Base-by-base conservation (phyloP, 2,113 vertebrate species). In the Cynocephalus volans region DNA sequence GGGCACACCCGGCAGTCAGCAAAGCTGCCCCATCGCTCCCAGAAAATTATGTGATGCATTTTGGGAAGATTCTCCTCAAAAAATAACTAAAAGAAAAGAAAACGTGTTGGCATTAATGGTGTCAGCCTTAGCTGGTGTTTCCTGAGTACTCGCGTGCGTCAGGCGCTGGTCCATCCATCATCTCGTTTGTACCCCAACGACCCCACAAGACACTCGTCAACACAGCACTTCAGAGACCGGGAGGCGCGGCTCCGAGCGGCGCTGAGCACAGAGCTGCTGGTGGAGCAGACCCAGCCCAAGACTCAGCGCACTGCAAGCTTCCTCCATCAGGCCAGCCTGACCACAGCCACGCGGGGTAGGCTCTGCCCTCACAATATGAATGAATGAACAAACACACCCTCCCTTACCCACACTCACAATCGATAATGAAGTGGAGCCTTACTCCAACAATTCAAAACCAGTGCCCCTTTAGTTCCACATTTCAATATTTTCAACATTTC, bases 231-330 rank as follows among this genome's bases (percentile, higher is more conserved):
- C 2, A 8, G 6, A 75, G 36, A 28, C 26, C 4, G 45, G 58
- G 6, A 18, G 12, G 64, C 1, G 0, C 1, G 6, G 26, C 33
- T 2, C 21, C 0, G 24, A 15, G 50, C 58, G 41, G 41, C 24
- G 5, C 23, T 1, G 4, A 41, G 17, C 7, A 1, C 0, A 18
- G 14, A 1, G 6, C 3, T 3, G 19, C 33, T 0, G 7, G 36
- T 19, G 28, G 0, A 4, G 45, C 12, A 2, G 33, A 79, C 3
- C 9, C 0, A 48, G 54, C 81, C 87, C 72, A 3, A 10, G 36
- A 18, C 62, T 62, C 8, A 41, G 41, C 4, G 41, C 41, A 3
- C 41, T 4, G 41, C 41, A 41, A 41, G 73, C 56, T 2, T 5
- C 45, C 26, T 8, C 21, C 7, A 0, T 31, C 6, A 14, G 48